Percentiles rank a stretch among this genome's conserved stretches.
Conservation (phyloP, 2,797 vertebrate species). For the Garrulus glandarius region DNA sequence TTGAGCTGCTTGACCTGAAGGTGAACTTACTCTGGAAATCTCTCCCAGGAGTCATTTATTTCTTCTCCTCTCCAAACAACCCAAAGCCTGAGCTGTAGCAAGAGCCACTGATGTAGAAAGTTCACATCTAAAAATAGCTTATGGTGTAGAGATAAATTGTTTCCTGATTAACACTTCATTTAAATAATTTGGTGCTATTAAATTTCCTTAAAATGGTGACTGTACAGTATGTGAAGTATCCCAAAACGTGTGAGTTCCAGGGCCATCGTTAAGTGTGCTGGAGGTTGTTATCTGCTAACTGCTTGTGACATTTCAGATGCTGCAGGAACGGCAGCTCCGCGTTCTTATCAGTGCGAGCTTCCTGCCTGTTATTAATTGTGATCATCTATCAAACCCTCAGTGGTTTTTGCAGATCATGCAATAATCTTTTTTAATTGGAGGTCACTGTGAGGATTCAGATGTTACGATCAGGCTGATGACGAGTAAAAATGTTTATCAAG, state of each 20-base stretch:
- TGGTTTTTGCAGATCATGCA: neutral
- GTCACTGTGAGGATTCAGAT: neutral
- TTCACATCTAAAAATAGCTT: conserved; percentile 52
- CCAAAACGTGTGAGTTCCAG: conserved; percentile 9
- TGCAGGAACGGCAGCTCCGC: neutral
- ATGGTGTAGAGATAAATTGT: conserved; percentile 28
- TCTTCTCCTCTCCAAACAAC: conserved; percentile 42
- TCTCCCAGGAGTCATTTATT: conserved; percentile 31
- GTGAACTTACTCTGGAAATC: neutral
- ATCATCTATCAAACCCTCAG: neutral
- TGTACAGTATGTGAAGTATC: conserved; percentile 30
- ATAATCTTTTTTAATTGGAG: neutral
- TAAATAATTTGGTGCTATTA: conserved; percentile 37
- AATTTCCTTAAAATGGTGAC: neutral
- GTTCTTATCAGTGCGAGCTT: neutral
- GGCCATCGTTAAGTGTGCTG: neutral
- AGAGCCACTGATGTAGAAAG: conserved; percentile 47
- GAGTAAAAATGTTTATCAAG: neutral
- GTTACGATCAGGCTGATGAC: neutral
- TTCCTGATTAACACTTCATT: conserved; percentile 58
- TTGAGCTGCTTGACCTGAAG: conserved; percentile 21
- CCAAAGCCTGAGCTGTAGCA: neutral
- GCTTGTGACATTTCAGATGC: conserved; percentile 13
- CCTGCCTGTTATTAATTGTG: conserved; percentile 6
- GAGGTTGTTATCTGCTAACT: conserved; percentile 33